Conservation (phyloP, 2,797 vertebrate species). For the Vespertilio murinus region DNA sequence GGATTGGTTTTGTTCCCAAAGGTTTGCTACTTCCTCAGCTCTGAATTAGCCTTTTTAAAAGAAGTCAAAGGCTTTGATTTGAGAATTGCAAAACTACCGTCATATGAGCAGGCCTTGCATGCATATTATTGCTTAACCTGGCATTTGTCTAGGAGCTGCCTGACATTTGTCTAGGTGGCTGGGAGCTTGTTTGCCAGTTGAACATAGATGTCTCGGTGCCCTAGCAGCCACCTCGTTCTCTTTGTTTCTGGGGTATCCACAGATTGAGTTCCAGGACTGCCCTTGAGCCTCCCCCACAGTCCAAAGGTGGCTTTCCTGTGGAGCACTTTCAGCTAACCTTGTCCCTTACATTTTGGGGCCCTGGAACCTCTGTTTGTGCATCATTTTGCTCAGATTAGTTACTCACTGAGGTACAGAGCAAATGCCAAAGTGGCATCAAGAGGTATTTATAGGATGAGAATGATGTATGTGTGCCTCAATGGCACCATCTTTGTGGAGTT, state of each 20-base stretch:
- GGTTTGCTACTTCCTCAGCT: background rate
- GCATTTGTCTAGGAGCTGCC: background rate
- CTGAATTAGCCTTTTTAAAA: background rate
- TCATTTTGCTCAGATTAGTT: background rate
- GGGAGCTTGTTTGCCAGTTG: background rate
- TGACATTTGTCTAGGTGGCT: background rate
- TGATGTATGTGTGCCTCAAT: background rate
- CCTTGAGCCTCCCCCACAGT: background rate
- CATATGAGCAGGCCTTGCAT: background rate
- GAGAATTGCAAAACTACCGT: constrained; percentile 18
- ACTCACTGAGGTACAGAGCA: background rate
- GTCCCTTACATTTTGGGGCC: background rate
- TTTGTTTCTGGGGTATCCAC: background rate
- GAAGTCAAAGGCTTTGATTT: background rate
- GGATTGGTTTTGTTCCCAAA: constrained; percentile 19
- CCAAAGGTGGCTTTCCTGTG: background rate
- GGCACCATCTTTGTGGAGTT: background rate
- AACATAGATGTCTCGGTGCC: background rate
- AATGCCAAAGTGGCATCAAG: background rate
- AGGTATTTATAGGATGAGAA: background rate
- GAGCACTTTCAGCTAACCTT: background rate
- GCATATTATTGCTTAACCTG: accelerated
- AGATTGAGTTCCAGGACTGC: background rate
- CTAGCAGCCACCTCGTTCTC: background rate
- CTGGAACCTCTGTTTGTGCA: background rate